Evolutionary conservation across 2,888 invertebrate species (phyloP).

Genomic region (Acronicta aceris): DNA sequence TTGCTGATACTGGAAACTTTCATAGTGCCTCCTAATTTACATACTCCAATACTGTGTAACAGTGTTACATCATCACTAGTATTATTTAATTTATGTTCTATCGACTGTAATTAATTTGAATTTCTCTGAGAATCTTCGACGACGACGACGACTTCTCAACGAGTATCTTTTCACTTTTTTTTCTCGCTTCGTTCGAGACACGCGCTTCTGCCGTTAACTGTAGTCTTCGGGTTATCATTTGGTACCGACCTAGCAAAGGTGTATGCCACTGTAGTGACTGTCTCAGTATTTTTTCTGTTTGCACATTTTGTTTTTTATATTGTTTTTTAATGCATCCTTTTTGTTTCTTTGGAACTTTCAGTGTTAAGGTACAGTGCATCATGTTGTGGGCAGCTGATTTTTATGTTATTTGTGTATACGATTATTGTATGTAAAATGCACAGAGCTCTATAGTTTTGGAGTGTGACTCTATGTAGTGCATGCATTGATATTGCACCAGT

Average conservation of each 20-base stretch:
- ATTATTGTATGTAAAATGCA: slow-evolving; percentile 83
- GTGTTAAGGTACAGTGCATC: slow-evolving; percentile 85
- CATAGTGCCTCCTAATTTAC: slow-evolving; percentile 38
- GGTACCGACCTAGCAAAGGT: slow-evolving; percentile 68
- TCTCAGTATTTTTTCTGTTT: slow-evolving; percentile 53
- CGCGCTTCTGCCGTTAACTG: slow-evolving; percentile 75
- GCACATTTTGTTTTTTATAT: slow-evolving; percentile 71
- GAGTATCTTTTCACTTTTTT: slow-evolving; percentile 86
- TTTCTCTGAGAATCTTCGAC: slow-evolving; percentile 78
- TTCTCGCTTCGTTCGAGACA: slow-evolving; percentile 78
- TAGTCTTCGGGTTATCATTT: slow-evolving; percentile 67
- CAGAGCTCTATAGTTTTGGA: slow-evolving; percentile 80
- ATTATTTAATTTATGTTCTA: slow-evolving; percentile 70
- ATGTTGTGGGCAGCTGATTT: slow-evolving; percentile 82
- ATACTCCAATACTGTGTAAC: slow-evolving; percentile 42
- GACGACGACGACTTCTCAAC: slow-evolving; percentile 70
- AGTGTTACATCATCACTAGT: slow-evolving; percentile 53
- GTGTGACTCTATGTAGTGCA: slow-evolving; percentile 86
- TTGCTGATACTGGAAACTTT: slow-evolving; percentile 37
- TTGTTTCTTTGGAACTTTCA: slow-evolving; percentile 83
- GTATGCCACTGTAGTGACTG: slow-evolving; percentile 61
- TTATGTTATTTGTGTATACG: slow-evolving; percentile 82
- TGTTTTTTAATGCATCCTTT: slow-evolving; percentile 77
- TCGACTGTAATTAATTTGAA: slow-evolving; percentile 73
- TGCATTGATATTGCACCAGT: slow-evolving; percentile 83